phyloP scores from a whole-genome alignment of 2,113 vertebrate genomes.

The Bambusicola thoracicus region DNA sequence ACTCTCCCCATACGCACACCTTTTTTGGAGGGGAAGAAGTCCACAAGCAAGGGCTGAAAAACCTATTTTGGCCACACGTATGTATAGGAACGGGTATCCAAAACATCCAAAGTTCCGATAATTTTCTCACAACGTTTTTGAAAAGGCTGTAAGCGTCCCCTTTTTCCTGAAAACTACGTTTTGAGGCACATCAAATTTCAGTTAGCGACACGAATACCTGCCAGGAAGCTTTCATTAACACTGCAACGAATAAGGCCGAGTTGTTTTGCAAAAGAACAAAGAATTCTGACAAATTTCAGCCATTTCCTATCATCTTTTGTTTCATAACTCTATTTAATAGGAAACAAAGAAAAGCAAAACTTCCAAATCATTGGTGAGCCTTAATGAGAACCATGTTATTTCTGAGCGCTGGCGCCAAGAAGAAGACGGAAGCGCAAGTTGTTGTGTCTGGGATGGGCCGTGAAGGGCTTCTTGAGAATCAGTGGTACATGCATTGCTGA shows the following conservation, averaged over 20 bases:
- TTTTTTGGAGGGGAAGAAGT: neutral
- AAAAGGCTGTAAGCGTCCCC: neutral
- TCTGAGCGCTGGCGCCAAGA: neutral
- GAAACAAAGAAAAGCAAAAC: conserved; percentile 48
- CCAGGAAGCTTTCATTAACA: conserved; percentile 47
- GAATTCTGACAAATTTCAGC: conserved; percentile 24
- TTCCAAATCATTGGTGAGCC: conserved; percentile 23
- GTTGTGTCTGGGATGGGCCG: neutral
- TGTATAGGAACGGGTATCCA: neutral
- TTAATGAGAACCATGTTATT: neutral
- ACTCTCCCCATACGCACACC: conserved; percentile 17
- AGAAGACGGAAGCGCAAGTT: neutral
- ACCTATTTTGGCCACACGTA: neutral
- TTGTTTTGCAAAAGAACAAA: conserved; percentile 53
- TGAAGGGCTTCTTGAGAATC: neutral
- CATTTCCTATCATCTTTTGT: conserved; percentile 43
- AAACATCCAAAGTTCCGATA: neutral
- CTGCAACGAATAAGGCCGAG: neutral
- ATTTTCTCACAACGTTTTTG: conserved; percentile 20
- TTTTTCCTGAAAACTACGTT: conserved; percentile 47
- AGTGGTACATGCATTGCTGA: fast-evolving
- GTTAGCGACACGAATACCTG: conserved; percentile 17
- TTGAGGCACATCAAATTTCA: conserved; percentile 12
- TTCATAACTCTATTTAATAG: conserved; percentile 38
- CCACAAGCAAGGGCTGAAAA: neutral